Evolutionary conservation across 2,888 invertebrate species (phyloP), one percentile per base, ranked within the genome.

Genomic region (Augochlorella aurata): DNA sequence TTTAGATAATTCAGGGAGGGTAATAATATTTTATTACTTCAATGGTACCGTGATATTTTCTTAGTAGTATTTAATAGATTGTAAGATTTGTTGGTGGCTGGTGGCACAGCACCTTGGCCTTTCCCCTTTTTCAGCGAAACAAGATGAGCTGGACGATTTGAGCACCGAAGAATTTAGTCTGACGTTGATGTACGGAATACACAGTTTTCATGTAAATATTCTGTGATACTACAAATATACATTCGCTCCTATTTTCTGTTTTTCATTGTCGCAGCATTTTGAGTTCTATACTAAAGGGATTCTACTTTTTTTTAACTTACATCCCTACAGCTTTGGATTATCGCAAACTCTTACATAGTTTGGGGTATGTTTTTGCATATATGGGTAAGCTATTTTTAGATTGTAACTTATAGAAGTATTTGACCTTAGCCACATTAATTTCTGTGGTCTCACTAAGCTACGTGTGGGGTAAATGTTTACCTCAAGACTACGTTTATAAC

Each of bases 81-180:
- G 72, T 92, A 91, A 91, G 91, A 86, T 86, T 84, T 89, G 83
- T 88, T 73, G 84, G 73, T 80, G 73, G 77, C 83, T 84, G 80
- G 84, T 84, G 81, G 82, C 83, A 76, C 81, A 84, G 85, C 81
- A 84, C 66, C 73, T 86, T 81, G 85, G 85, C 84, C 86, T 85
- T 88, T 87, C 81, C 85, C 87, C 85, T 81, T 91, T 92, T 92
- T 92, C 92, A 92, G 92, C 91, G 79, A 90, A 90, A 89, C 90
- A 90, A 89, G 90, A 87, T 88, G 84, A 90, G 90, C 90, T 89
- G 90, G 91, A 90, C 83, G 89, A 89, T 89, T 89, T 90, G 77
- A 87, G 83, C 83, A 82, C 82, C 83, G 86, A 86, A 87, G 75
- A 85, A 81, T 84, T 88, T 86, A 85, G 77, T 86, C 73, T 65